Percentiles rank a stretch among this genome's conserved stretches.
Conservation (phyloP, 2,888 invertebrate species). For the Stenchaetothrips biformis region DNA sequence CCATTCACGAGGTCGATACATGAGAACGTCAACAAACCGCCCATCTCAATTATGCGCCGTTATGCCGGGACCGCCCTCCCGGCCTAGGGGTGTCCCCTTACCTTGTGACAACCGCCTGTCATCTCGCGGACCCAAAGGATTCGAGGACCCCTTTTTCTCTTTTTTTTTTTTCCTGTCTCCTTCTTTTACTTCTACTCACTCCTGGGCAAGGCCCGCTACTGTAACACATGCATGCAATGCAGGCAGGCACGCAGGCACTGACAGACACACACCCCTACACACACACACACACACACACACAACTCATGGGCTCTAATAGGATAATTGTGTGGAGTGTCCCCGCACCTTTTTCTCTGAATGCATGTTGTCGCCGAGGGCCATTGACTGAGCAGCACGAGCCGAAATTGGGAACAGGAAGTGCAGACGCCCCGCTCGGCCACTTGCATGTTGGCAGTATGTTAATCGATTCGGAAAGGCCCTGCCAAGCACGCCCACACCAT, state of each 20-base stretch:
- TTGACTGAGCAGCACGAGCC: not conserved
- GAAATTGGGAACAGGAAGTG: not conserved
- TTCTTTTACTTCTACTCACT: not conserved
- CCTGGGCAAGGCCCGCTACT: not conserved
- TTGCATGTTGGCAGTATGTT: too few relatives aligned
- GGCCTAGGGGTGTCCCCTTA: not conserved
- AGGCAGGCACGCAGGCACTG: too few relatives aligned
- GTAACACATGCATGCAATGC: too few relatives aligned
- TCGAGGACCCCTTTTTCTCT: not conserved
- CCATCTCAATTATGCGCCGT: slow-evolving; percentile 21
- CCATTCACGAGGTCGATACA: not conserved
- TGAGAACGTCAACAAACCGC: slow-evolving; percentile 20
- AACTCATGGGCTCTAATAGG: not conserved
- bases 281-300: too few relatives aligned
- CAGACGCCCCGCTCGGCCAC: not conserved
- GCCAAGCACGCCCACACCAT: too few relatives aligned
- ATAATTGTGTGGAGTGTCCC: slow-evolving; percentile 7
- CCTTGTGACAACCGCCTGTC: slow-evolving; percentile 19
- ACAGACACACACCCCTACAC: too few relatives aligned
- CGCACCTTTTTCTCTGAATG: not conserved
- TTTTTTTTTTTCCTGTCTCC: not conserved
- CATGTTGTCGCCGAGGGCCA: not conserved
- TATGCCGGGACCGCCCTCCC: not conserved
- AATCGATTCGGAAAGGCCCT: too few relatives aligned
- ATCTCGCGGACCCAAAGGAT: not conserved